Evolutionary conservation across 2,797 vertebrate species (phyloP), one percentile per base, ranked within the genome.

Genomic region (Setipinna tenuifilis): DNA sequence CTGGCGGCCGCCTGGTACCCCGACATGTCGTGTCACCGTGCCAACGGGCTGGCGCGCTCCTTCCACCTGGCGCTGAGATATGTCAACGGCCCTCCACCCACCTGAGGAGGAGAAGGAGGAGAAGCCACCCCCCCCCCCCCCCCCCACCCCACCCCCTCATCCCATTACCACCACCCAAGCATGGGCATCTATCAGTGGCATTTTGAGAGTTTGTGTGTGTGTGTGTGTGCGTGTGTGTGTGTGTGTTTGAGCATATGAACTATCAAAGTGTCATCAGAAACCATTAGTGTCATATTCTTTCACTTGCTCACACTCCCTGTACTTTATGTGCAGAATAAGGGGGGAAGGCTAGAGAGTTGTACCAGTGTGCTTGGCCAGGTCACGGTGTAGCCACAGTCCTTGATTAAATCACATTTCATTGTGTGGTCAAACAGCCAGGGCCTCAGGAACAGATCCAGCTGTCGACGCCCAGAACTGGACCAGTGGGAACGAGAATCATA

Each of bases 1-100:
- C 86, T 92, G 81, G 54, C 91, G 2, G 57, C 89, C n/a, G 28
- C 89, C 19, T 23, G 82, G 0, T 0, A 82, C 9, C 83, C 89
- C 6, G 91, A 89, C 6, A 84, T 89, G 9, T 86, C 89, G 2
- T 95, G 95, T 68, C 95, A 93, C 83, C 92, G 57, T 17, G 85
- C 92, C 19, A 88, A 88, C 81, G 81, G 78, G 81, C 88, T 94
- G 68, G 71, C 87, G 3, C 91, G 86, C 0, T 89, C 90, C 44
- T 91, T 94, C 90, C 94, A 96, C 88, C 90, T 97, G 58, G 91
- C 91, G 0, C 94, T 97, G 50, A 93, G 90, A 11, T 97, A 98
- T 46, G 93, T 97, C 88, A 96, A 96, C 0, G 97, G 96, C 1
- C 96, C 95, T 0, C 97, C 97, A 0, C 97, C 97, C 0, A 94